phyloP scores from a whole-genome alignment of 30 jellyfish, hydroid and myxozoan species.

The Aurelia coerulea region DNA sequence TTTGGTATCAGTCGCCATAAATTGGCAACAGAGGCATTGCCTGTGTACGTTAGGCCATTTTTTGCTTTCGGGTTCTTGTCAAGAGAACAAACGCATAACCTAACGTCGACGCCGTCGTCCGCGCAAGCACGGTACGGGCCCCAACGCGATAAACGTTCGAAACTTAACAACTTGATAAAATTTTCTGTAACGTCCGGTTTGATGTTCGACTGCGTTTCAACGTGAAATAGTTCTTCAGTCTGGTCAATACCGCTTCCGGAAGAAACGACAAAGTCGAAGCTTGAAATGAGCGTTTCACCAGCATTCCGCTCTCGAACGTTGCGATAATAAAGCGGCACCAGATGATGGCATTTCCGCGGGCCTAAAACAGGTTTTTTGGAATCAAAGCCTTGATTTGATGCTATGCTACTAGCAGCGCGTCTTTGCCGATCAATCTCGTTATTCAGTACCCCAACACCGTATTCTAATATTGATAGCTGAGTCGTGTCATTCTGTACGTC shows the following conservation, averaged over 20 bases:
- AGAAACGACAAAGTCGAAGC: constrained; percentile 60
- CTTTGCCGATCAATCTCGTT: constrained; percentile 64
- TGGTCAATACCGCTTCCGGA: constrained; percentile 65
- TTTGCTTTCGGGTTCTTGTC: background rate
- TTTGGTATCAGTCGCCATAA: constrained; percentile 45
- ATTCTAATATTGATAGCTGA: constrained; percentile 68
- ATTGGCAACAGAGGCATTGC: background rate
- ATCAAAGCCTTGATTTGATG: background rate
- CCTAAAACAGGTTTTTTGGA: background rate
- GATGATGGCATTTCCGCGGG: constrained; percentile 57
- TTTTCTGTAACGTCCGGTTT: constrained; percentile 31
- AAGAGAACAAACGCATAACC: constrained; percentile 70
- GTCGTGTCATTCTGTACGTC: constrained; percentile 58
- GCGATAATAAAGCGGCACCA: constrained; percentile 53
- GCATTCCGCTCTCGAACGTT: constrained; percentile 74
- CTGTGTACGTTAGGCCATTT: constrained; percentile 8
- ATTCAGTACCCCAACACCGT: constrained; percentile 79
- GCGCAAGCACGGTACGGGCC: constrained; percentile 76
- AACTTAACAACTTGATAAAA: constrained; percentile 58
- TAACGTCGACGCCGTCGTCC: constrained; percentile 60
- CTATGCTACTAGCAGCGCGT: background rate
- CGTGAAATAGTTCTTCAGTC: constrained; percentile 71
- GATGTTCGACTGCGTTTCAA: constrained; percentile 58
- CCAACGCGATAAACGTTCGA: constrained; percentile 67
- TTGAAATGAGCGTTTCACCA: constrained; percentile 54